phyloP scores from a whole-genome alignment of 2,888 invertebrate genomes.

The Nowickia ferox region DNA sequence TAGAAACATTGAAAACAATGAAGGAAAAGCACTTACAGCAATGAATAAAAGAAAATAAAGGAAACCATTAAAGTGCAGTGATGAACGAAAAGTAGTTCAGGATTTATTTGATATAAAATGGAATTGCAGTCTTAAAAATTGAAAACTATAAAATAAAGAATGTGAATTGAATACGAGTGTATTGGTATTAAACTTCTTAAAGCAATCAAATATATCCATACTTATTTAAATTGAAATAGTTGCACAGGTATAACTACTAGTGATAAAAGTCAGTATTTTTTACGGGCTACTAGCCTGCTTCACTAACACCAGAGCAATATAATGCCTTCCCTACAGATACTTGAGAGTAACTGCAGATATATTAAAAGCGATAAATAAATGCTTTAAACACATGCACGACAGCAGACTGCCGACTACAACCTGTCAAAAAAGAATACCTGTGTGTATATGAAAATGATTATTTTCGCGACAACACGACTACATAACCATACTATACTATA shows the following conservation, averaged over 20 bases:
- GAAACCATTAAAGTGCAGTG: constrained; percentile 1
- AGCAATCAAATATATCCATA: not conserved
- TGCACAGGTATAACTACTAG: not conserved
- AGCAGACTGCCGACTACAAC: no score
- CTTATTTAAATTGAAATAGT: not conserved
- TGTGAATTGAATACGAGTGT: not conserved
- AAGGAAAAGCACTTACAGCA: constrained; percentile 5
- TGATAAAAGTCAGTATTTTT: not conserved
- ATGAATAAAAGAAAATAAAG: not conserved
- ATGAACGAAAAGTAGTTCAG: not conserved
- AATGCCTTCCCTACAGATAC: no score
- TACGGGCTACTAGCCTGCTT: no score
- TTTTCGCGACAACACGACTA: no score
- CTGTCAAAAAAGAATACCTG: no score
- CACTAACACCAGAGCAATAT: no score
- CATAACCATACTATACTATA: no score
- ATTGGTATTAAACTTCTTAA: not conserved
- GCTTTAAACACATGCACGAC: no score
- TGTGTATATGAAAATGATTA: no score
- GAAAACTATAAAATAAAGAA: not conserved
- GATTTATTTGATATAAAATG: not conserved
- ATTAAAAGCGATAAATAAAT: no score
- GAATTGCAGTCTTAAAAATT: not conserved
- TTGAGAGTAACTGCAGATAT: no score
- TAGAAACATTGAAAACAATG: constrained; percentile 46